Percentiles rank a stretch among this genome's conserved stretches.
These are phyloP conservation scores for Acipenser ruthenus DNA, from an alignment of 2,797 vertebrate species.

Conservation along the genomic window DNA sequence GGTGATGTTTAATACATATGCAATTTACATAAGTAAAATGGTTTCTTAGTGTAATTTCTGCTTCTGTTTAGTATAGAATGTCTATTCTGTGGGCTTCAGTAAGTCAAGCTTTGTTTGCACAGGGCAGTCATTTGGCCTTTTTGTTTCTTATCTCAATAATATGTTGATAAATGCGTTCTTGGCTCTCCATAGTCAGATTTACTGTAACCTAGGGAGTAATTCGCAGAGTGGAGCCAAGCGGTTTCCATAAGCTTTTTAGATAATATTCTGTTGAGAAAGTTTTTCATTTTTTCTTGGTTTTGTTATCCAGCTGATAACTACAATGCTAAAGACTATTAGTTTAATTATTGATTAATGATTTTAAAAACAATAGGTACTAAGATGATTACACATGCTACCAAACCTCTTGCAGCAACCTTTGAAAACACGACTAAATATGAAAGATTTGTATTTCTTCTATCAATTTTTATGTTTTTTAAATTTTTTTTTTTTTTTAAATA, in stretches of 20 bases:
- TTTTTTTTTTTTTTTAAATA: too few relatives aligned
- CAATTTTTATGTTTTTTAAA: too few relatives aligned
- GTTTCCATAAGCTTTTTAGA: not conserved
- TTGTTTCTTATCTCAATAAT: slow-evolving; percentile 6
- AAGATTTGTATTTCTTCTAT: too few relatives aligned
- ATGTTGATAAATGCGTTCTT: slow-evolving; percentile 7
- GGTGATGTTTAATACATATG: not conserved
- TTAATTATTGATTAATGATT: too few relatives aligned
- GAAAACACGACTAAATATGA: too few relatives aligned
- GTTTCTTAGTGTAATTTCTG: not conserved
- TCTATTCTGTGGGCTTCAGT: not conserved
- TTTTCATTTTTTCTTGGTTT: too few relatives aligned
- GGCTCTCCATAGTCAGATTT: not conserved
- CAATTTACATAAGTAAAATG: not conserved
- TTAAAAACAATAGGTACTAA: too few relatives aligned
- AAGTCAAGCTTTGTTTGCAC: not conserved
- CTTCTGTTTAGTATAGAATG: not conserved
- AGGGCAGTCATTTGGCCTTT: not conserved
- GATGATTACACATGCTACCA: too few relatives aligned
- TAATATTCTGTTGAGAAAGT: too few relatives aligned
- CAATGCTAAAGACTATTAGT: too few relatives aligned
- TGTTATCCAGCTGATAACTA: too few relatives aligned
- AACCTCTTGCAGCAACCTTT: too few relatives aligned
- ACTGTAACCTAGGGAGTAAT: slow-evolving; percentile 1
- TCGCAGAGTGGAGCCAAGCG: not conserved